phyloP scores from a whole-genome alignment of 2,888 invertebrate genomes.

The Campaea margaritaria region DNA sequence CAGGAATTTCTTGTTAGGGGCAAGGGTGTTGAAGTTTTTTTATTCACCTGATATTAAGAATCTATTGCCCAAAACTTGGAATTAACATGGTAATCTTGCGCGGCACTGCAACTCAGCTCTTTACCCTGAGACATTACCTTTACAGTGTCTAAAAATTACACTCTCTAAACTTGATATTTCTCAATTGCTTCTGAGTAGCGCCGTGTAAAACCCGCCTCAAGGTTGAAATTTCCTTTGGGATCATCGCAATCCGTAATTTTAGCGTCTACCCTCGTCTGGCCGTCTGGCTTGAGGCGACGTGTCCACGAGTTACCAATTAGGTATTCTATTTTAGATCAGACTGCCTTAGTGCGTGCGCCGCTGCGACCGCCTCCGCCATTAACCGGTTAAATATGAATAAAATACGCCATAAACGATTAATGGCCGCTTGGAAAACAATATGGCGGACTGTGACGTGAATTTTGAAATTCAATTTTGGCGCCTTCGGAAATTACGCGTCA shows the following conservation, averaged over 20 bases:
- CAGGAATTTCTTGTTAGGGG: too few species aligned
- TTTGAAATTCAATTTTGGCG: slow-evolving; percentile 33
- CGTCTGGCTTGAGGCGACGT: slow-evolving; percentile 72
- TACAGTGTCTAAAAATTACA: slow-evolving; percentile 17
- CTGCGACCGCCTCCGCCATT: slow-evolving; percentile 52
- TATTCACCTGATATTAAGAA: too few species aligned
- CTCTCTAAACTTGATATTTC: slow-evolving; percentile 1
- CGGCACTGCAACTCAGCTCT: too few species aligned
- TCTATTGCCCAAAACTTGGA: too few species aligned
- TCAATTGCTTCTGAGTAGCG: too few species aligned
- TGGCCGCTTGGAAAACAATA: slow-evolving; percentile 45
- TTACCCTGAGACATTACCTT: too few species aligned
- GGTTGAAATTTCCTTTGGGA: slow-evolving; percentile 44
- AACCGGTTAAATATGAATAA: slow-evolving; percentile 55
- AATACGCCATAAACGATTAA: slow-evolving; percentile 56
- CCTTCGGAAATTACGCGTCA: slow-evolving; percentile 9
- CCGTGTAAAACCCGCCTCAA: slow-evolving; percentile 11
- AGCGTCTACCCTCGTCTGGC: slow-evolving; percentile 72
- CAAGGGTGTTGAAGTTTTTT: too few species aligned
- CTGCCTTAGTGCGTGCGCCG: slow-evolving; percentile 55
- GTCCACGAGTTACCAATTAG: slow-evolving; percentile 62
- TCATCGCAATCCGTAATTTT: slow-evolving; percentile 63
- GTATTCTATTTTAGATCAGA: slow-evolving; percentile 75
- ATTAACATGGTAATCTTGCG: too few species aligned
- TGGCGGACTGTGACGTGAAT: slow-evolving; percentile 49